Evolutionary conservation across 2,888 invertebrate genomes (phyloP).

Genomic region (Amiota mariae): DNA sequence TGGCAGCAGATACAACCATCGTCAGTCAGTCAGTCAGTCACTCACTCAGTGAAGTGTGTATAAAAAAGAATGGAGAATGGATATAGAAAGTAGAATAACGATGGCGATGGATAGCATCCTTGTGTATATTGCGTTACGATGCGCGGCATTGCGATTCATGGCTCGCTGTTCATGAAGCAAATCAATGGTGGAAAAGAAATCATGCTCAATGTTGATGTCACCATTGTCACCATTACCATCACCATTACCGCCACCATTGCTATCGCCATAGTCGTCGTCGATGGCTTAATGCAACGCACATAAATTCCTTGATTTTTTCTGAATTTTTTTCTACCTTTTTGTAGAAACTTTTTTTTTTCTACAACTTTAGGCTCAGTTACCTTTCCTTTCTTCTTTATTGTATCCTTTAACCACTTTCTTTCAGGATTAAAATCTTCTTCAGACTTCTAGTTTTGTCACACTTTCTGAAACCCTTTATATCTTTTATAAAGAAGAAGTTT

Average conservation of each 20-base stretch:
- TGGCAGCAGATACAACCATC: neutral
- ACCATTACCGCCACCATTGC: neutral
- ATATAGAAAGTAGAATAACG: too few relatives aligned
- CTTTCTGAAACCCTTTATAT: too few relatives aligned
- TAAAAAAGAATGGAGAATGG: too few relatives aligned
- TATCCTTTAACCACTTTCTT: too few relatives aligned
- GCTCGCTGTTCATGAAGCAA: slow-evolving; percentile 37
- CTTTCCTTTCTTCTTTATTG: too few relatives aligned
- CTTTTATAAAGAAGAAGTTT: too few relatives aligned
- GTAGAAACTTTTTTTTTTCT: slow-evolving; percentile 18
- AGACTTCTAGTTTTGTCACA: too few relatives aligned
- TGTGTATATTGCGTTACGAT: slow-evolving; percentile 26
- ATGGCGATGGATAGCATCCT: too few relatives aligned
- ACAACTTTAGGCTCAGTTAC: too few relatives aligned
- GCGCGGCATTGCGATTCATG: slow-evolving; percentile 46
- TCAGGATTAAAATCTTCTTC: too few relatives aligned
- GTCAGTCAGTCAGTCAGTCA: too few relatives aligned
- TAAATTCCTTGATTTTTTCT: slow-evolving; percentile 49
- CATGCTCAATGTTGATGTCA: neutral
- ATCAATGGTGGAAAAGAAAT: slow-evolving; percentile 52
- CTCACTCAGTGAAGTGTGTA: too few relatives aligned
- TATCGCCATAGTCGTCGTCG: slow-evolving; percentile 32
- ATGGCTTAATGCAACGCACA: slow-evolving; percentile 64
- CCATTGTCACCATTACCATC: slow-evolving; percentile 43
- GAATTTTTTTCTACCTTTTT: slow-evolving; percentile 13